Base-by-base conservation (phyloP, 2,797 vertebrate genomes). In the Fundulus diaphanus region DNA sequence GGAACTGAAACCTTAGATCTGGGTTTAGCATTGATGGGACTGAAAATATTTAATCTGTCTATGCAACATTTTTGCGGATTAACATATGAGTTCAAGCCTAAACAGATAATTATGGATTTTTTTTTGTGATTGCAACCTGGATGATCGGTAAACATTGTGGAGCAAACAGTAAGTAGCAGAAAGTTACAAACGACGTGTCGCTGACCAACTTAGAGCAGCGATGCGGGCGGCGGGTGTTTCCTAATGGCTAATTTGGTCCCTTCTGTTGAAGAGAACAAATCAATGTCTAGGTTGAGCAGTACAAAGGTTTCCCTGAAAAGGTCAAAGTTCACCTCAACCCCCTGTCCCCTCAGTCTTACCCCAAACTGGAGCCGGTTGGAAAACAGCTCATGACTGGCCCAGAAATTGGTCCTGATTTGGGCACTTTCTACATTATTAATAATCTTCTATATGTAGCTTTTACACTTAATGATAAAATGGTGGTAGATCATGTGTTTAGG, bases 271-370 rank as follows among this genome's bases (percentile, higher is more conserved):
- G 93, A 91, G 90, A 88, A 87, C 88, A 92, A 95, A 96, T 96
- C 95, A 96, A 96, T 96, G 95, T 89, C 89, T 91, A 91, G 94
- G 95, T 96, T 95, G 96, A 91, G 90, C 78, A 75, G 87, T 92
- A 96, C 95, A 96, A 96, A 96, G 95, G 93, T 94, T 94, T 92
- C 91, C 85, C 92, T 87, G 83, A 88, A 94, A 85, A 96, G 93
- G 95, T 95, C 95, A 96, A 86, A 90, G 95, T 90, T 95, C 91
- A 85, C 87, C 77, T 90, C 88, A 91, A 89, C 89, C 94, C 91
- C 92, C 91, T 90, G 85, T 91, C 89, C 89, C 88, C 87, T 89
- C 79, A 89, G 85, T 90, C 87, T 91, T 61, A 86, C 70, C 73
- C 83, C 82, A 90, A 92, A 90, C 85, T 85, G 46, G 77, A 80